These are phyloP conservation scores for Gerris buenoi DNA, from an alignment of 1,140 invertebrate species.

Conservation along the genomic window DNA sequence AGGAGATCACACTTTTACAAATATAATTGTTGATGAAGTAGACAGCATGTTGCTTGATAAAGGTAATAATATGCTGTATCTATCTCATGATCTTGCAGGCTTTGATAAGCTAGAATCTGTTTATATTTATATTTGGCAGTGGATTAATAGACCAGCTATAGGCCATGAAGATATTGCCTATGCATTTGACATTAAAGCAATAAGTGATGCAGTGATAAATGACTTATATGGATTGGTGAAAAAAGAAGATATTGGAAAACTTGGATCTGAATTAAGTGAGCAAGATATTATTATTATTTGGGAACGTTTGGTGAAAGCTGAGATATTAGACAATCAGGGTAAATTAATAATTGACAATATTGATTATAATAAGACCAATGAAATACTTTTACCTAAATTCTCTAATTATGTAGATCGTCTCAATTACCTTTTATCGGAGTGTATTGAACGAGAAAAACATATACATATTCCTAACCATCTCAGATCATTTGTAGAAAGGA, in stretches of 20 bases:
- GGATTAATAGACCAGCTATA: not conserved
- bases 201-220: not conserved
- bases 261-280: slow-evolving; percentile 23
- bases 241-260: slow-evolving; percentile 22
- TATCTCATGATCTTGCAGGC: slow-evolving; percentile 25
- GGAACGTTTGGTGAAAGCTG: not conserved
- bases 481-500: slow-evolving; percentile 17
- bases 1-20: slow-evolving; percentile 21
- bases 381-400: not conserved
- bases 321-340: not conserved
- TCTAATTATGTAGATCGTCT: not conserved
- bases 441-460: slow-evolving; percentile 5
- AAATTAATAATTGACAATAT: not conserved
- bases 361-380: not conserved
- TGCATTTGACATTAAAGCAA: not conserved
- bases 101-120: slow-evolving; percentile 26
- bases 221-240: not conserved
- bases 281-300: slow-evolving; percentile 13
- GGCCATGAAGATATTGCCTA: not conserved
- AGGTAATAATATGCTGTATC: slow-evolving; percentile 27
- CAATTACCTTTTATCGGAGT: not conserved
- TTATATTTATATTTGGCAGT: slow-evolving; percentile 11
- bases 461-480: slow-evolving; percentile 18
- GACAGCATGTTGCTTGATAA: slow-evolving; percentile 31
- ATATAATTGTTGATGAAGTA: slow-evolving; percentile 29